Evolutionary conservation across 2,113 vertebrate genomes (phyloP), one percentile per base, ranked within the genome.

Genomic region (Etheostoma cragini): DNA sequence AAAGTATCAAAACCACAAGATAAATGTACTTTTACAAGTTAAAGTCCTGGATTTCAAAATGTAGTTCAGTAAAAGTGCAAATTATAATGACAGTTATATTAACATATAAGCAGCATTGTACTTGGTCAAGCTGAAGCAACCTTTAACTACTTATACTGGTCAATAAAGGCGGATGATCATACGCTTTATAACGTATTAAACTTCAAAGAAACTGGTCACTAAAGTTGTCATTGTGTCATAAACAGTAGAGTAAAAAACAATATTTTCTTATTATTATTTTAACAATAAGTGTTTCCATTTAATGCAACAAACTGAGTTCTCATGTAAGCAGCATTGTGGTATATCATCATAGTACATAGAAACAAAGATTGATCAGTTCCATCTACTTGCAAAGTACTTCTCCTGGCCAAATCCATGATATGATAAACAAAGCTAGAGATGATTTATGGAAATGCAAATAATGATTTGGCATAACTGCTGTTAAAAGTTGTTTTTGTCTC

Each of bases 371-470:
- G 8, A 24, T 70, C 26, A 56, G 24, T 38, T 38, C 38, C 38
- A 38, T 38, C 38, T 38, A 58, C 21, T 61, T 19, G n/a, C 42
- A 16, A 76, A 73, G 22, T 30, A 38, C 24, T 62, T 75, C 24
- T 62, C 61, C 83, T n/a, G 30, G 76, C 24, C 53, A 24, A 71
- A 67, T 66, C 62, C 61, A 76, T 26, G 38, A 33, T 67, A 70
- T 8, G 14, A 76, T 62, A 61, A 80, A 61, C 70, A 81, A 67
- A 47, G 6, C 49, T 38, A 30, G 30, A 65, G 56, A 75, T 76
- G 65, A 82, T 70, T 38, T 85, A 81, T 80, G 68, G 30, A 70
- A 78, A 86, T 86, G 22, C 38, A 1, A 63, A 54, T 67, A 76
- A 84, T 58, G 38, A 82, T 67, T 71, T 4, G 0, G 11, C 33